Evolutionary conservation across 2,888 invertebrate genomes (phyloP).

Genomic region (Apamea crenata): DNA sequence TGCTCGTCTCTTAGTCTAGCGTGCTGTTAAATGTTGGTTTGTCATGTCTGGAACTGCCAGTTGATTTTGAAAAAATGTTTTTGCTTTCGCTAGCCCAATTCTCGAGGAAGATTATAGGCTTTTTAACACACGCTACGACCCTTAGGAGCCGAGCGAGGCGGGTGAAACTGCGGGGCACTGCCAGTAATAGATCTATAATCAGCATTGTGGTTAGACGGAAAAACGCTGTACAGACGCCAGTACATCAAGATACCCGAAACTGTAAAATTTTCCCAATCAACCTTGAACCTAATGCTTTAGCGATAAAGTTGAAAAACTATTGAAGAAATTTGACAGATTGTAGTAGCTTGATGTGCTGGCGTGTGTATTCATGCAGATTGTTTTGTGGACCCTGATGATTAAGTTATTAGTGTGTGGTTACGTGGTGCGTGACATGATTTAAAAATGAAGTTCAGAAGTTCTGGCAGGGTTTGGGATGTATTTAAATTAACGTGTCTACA

Average conservation of each 20-base stretch:
- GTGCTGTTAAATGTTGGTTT: background rate
- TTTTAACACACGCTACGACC: background rate
- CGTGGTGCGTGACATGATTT: background rate
- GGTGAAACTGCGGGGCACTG: background rate
- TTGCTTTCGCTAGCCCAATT: background rate
- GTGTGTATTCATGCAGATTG: background rate
- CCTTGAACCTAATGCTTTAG: too few species aligned
- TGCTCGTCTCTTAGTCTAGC: too few species aligned
- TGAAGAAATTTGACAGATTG: too few species aligned
- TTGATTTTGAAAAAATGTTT: background rate
- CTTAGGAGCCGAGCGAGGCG: background rate
- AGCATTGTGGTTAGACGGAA: background rate
- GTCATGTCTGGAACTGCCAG: too few species aligned
- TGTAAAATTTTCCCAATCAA: too few species aligned
- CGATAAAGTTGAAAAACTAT: too few species aligned
- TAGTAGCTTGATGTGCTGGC: too few species aligned
- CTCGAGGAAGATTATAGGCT: background rate
- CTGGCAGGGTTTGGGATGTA: too few species aligned
- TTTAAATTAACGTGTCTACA: background rate
- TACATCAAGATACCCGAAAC: too few species aligned
- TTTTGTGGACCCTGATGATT: background rate
- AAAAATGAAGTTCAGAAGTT: background rate
- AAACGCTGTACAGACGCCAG: background rate
- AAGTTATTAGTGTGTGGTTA: background rate
- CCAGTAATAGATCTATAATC: background rate